Evolutionary conservation across 1,140 invertebrate genomes (phyloP).

Genomic region (Drosophila pseudoananassae): DNA sequence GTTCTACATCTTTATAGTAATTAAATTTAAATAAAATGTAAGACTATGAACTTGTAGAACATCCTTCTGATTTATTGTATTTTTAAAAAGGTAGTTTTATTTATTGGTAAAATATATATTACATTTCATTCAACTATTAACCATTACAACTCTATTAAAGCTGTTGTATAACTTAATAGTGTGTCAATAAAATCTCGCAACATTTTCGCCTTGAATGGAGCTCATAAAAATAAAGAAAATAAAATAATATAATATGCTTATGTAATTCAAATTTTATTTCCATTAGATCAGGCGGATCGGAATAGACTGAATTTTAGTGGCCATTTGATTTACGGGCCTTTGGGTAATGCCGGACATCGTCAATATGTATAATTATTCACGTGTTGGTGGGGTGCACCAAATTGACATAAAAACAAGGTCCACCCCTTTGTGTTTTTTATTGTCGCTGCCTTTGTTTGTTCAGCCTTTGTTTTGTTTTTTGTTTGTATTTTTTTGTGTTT

Average conservation of each 20-base stretch:
- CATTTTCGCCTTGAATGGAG: too few species aligned
- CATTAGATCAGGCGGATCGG: background rate
- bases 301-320: background rate
- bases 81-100: too few species aligned
- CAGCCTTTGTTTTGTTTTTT: constrained; percentile 32
- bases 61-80: too few species aligned
- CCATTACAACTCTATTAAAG: background rate
- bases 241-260: background rate
- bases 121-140: too few species aligned
- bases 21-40: too few species aligned
- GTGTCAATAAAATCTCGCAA: background rate
- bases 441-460: constrained; percentile 45
- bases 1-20: too few species aligned
- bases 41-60: too few species aligned
- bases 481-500: constrained; percentile 23
- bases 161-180: background rate
- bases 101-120: too few species aligned
- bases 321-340: background rate
- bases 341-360: constrained; percentile 7
- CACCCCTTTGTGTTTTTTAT: constrained; percentile 34
- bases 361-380: constrained; percentile 33
- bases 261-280: background rate
- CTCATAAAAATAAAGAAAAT: background rate
- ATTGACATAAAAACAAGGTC: constrained; percentile 37
- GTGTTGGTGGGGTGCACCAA: background rate